phyloP scores from a whole-genome alignment of 2,888 invertebrate genomes.

The Spisula subtruncata region DNA sequence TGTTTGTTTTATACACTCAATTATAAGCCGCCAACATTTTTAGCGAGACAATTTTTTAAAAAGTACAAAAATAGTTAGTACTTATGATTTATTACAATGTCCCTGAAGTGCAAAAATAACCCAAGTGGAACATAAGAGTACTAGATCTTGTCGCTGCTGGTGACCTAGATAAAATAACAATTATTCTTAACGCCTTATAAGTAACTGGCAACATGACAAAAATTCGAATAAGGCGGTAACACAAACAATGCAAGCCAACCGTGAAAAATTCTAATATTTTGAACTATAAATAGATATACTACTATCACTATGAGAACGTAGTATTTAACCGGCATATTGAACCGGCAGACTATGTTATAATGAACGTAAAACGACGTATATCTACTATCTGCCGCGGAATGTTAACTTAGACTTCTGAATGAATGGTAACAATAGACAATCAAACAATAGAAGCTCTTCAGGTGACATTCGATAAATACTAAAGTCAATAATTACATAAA shows the following conservation, averaged over 20 bases:
- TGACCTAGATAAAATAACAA: too few species aligned
- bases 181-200: neutral
- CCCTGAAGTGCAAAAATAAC: too few species aligned
- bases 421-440: neutral
- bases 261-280: neutral
- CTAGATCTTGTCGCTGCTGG: too few species aligned
- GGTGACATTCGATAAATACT: neutral
- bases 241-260: neutral
- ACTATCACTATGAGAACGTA: neutral
- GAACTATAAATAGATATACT: neutral
- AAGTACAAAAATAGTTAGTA: too few species aligned
- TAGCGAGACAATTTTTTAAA: too few species aligned
- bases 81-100: too few species aligned
- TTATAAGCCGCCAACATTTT: too few species aligned
- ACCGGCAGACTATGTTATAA: neutral
- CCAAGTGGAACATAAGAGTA: too few species aligned
- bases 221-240: neutral
- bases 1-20: too few species aligned
- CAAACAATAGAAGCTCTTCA: neutral
- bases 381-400: neutral
- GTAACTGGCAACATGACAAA: neutral
- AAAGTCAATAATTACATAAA: constrained; percentile 22
- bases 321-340: neutral
- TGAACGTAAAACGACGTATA: too few species aligned
- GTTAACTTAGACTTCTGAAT: neutral